A percentile compares a stretch with the other conserved stretches of the same genome.
Evolutionary conservation across 2,888 invertebrate genomes (phyloP).

Genomic region (Aphrophora alni): DNA sequence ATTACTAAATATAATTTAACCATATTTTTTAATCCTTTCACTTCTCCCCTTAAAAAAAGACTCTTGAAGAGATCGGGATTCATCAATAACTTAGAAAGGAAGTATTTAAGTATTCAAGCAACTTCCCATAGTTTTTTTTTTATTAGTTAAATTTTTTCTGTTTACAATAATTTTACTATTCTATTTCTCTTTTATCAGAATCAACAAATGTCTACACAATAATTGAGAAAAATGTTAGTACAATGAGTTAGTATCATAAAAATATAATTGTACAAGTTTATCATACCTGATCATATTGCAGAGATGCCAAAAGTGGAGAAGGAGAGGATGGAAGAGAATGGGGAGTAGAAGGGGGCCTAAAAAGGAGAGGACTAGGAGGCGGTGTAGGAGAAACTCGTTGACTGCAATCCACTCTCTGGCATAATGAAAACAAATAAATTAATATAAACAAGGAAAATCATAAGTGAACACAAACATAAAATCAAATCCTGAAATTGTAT

Average conservation of each 20-base stretch:
- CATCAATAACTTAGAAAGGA: no score
- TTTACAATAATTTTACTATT: no score
- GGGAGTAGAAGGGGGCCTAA: conserved; percentile 39
- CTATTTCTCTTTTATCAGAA: no score
- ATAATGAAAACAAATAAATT: conserved; percentile 29
- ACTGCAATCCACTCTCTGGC: conserved; percentile 32
- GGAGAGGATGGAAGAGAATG: conserved; percentile 49
- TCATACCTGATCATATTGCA: conserved; percentile 47
- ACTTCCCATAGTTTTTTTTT: no score
- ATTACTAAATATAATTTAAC: no score
- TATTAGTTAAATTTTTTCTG: no score
- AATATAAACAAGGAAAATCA: conserved; percentile 11
- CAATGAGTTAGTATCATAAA: neutral
- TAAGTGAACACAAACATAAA: conserved; percentile 38
- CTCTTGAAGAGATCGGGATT: no score
- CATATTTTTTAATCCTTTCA: no score
- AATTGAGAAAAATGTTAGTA: no score
- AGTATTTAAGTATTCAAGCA: no score
- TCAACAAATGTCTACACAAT: no score
- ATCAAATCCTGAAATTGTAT: conserved; percentile 21
- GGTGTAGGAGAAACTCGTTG: conserved; percentile 26
- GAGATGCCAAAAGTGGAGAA: conserved; percentile 45
- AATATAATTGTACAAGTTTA: neutral
- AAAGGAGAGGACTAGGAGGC: conserved; percentile 20
- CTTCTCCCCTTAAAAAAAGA: no score